Evolutionary conservation across 2,797 vertebrate species (phyloP).

Genomic region (Alcedo atthis): DNA sequence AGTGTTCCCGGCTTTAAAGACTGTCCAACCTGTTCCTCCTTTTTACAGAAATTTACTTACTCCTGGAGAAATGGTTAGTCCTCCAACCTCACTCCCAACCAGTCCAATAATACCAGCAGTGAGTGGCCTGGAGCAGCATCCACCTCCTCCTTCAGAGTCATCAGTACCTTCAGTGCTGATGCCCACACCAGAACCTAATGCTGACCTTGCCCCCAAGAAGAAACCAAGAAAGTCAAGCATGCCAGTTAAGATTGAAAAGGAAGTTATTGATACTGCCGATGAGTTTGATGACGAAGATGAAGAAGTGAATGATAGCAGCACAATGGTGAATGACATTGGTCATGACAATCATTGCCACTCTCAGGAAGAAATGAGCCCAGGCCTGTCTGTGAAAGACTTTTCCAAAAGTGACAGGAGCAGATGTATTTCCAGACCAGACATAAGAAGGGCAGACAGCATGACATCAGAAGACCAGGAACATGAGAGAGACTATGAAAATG

Average conservation of each 20-base stretch:
- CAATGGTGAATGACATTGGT: conserved; percentile 74
- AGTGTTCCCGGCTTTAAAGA: conserved; percentile 95
- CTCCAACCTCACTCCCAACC: conserved; percentile 93
- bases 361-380: conserved; percentile 95
- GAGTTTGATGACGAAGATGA: conserved; percentile 96
- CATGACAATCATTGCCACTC: conserved; percentile 92
- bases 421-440: conserved; percentile 88
- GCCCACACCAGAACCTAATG: conserved; percentile 76
- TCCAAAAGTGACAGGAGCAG: conserved; percentile 89
- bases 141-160: conserved; percentile 79
- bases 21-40: conserved; percentile 96
- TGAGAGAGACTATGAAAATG: conserved; percentile 97
- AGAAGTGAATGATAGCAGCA: conserved; percentile 86
- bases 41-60: conserved; percentile 97
- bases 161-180: conserved; percentile 76
- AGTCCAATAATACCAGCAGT: conserved; percentile 92
- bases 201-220: conserved; percentile 94
- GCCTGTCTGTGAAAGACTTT: conserved; percentile 90
- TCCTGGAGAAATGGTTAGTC: conserved; percentile 93
- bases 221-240: conserved; percentile 99
- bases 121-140: conserved; percentile 80
- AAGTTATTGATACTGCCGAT: conserved; percentile 95
- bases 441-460: conserved; percentile 94
- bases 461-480: conserved; percentile 98
- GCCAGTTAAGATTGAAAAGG: conserved; percentile 99